Conservation (phyloP, 64 coral and sea anemone species). For the Orbicella faveolata region DNA sequence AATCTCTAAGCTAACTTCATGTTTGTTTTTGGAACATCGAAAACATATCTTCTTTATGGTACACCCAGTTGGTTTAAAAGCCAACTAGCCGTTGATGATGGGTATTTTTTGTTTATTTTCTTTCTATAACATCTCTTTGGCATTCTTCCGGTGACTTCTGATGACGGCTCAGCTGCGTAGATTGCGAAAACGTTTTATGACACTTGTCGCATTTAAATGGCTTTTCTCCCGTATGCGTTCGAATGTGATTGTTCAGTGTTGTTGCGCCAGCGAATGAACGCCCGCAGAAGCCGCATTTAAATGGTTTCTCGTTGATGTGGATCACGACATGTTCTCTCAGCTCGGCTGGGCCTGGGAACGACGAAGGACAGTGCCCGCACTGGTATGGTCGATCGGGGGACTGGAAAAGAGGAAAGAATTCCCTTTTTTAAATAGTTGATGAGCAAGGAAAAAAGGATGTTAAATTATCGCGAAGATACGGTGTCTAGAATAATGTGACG, state of each 20-base stretch:
- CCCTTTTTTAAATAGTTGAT: neutral
- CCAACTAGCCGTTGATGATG: neutral
- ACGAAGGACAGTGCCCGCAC: conserved; percentile 73
- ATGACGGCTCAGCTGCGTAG: conserved; percentile 75
- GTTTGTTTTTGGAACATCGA: too few species aligned
- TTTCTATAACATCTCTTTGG: neutral
- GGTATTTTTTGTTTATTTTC: neutral
- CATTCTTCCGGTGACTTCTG: conserved; percentile 77
- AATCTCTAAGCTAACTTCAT: too few species aligned
- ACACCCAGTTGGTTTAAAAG: too few species aligned
- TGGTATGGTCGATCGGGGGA: conserved; percentile 75
- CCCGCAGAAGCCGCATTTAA: conserved; percentile 85
- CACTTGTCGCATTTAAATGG: conserved; percentile 84
- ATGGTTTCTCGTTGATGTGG: conserved; percentile 87
- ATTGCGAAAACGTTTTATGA: conserved; percentile 70
- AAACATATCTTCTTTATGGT: too few species aligned
- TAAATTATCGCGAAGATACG: too few species aligned
- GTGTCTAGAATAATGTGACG: too few species aligned
- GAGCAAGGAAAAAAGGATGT: too few species aligned
- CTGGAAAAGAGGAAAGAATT: neutral
- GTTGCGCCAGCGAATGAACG: conserved; percentile 83
- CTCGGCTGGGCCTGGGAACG: conserved; percentile 63
- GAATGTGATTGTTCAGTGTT: conserved; percentile 82
- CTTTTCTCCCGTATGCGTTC: conserved; percentile 85
- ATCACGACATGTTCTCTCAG: conserved; percentile 77